A percentile compares a stretch with the other conserved stretches of the same genome.
phyloP scores from a whole-genome alignment of 2,113 vertebrate genomes.

The Cyanistes caeruleus region DNA sequence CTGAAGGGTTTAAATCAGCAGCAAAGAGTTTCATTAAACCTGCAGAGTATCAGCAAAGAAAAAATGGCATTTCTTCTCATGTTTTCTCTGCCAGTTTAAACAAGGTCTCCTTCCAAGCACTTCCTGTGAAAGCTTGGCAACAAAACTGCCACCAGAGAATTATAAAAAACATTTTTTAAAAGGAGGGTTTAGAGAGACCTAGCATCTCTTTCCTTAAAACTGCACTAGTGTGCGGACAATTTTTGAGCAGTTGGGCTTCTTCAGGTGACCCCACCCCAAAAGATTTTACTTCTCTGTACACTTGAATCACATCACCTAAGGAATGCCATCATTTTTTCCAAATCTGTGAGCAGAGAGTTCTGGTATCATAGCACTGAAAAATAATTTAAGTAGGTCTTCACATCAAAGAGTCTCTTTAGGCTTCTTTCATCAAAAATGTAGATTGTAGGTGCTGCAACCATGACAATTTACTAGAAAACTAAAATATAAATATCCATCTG shows the following conservation, averaged over 20 bases:
- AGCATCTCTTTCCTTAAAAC: not conserved
- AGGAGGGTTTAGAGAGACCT: not conserved
- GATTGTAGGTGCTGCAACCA: not conserved
- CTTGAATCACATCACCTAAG: not conserved
- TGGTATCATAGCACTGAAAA: not conserved
- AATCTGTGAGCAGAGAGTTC: not conserved
- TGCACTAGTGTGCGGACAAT: not conserved
- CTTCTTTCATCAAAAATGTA: not conserved
- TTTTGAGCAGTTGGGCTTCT: not conserved
- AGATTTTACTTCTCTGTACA: not conserved
- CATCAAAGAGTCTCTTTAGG: not conserved
- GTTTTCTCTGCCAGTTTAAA: slow-evolving; percentile 16
- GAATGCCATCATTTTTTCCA: not conserved
- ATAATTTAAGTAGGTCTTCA: not conserved
- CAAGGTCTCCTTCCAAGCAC: not conserved
- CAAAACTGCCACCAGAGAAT: not conserved
- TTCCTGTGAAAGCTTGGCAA: slow-evolving; percentile 6
- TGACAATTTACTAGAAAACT: not conserved
- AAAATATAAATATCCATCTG: not conserved
- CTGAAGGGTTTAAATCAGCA: not conserved
- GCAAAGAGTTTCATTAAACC: not conserved
- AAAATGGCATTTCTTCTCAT: not conserved
- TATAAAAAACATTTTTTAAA: not conserved
- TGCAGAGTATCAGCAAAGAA: not conserved
- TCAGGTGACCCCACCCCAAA: not conserved